Percentiles rank a stretch among this genome's conserved stretches.
Evolutionary conservation across 2,888 invertebrate species (phyloP).

Genomic region (Gisinianus flammeolus): DNA sequence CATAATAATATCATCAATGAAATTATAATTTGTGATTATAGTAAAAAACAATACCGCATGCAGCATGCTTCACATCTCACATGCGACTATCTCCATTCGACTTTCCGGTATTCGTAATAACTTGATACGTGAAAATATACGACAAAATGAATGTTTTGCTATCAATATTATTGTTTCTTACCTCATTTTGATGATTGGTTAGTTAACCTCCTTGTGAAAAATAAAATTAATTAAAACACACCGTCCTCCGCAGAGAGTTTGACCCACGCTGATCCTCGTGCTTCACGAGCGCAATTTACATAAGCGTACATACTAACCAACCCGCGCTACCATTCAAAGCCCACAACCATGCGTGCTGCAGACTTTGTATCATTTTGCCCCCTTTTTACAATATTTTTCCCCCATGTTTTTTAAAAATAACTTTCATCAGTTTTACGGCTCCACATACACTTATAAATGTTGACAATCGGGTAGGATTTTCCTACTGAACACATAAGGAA

Average conservation of each 20-base stretch:
- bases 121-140: too few relatives aligned
- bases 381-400: background rate
- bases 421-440: too few relatives aligned
- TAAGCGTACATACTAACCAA: background rate
- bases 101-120: too few relatives aligned
- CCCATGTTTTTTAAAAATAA: too few relatives aligned
- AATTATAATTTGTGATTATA: background rate
- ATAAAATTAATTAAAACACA: background rate
- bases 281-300: background rate
- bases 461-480: too few relatives aligned
- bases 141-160: too few relatives aligned
- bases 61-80: too few relatives aligned
- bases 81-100: too few relatives aligned
- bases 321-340: background rate
- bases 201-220: background rate
- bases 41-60: background rate
- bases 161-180: background rate
- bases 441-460: too few relatives aligned
- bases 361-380: background rate
- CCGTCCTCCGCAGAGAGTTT: background rate
- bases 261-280: background rate
- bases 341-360: background rate
- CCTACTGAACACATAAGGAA: too few relatives aligned
- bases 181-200: background rate
- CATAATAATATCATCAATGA: background rate